phyloP scores from a whole-genome alignment of 2,888 invertebrate genomes.

The Liopterus haemorrhoidalis region DNA sequence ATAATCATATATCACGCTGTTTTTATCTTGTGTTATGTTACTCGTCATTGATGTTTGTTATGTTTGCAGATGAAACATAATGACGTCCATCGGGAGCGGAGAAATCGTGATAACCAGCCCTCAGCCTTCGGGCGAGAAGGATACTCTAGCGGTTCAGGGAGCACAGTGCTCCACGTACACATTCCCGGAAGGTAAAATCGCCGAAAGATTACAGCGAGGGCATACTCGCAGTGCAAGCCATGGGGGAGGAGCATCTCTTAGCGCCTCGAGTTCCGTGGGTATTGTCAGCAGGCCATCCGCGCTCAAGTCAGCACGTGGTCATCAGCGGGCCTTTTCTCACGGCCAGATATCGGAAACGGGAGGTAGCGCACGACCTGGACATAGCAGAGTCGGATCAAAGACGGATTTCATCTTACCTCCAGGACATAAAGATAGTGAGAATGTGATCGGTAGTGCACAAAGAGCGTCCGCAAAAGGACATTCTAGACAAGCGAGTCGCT shows the following conservation, averaged over 20 bases:
- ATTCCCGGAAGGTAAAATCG: constrained; percentile 41
- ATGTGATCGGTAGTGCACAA: constrained; percentile 43
- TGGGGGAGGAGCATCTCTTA: constrained; percentile 60
- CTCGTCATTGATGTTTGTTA: constrained; percentile 1
- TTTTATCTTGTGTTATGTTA: no score
- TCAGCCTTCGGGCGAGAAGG: constrained; percentile 50
- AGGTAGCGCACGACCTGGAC: constrained; percentile 51
- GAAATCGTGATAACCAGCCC: constrained; percentile 51
- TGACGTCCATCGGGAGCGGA: constrained; percentile 63
- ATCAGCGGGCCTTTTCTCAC: constrained; percentile 80
- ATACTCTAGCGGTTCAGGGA: constrained; percentile 22
- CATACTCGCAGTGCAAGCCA: constrained; percentile 82
- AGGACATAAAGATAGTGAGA: constrained; percentile 66
- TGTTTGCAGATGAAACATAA: constrained; percentile 57
- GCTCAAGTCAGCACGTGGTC: constrained; percentile 67
- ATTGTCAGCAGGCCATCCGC: constrained; percentile 57
- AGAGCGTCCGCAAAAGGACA: constrained; percentile 58
- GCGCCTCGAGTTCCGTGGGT: constrained; percentile 38
- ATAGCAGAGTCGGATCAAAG: constrained; percentile 76
- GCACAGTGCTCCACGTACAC: constrained; percentile 43
- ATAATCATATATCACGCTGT: no score
- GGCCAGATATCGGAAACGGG: constrained; percentile 70
- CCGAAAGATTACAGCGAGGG: constrained; percentile 43
- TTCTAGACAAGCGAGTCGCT: constrained; percentile 81
- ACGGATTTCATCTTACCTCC: constrained; percentile 86